Percentiles rank a stretch among this genome's conserved stretches.
These are phyloP conservation scores for Neuroscelio doddi DNA, from an alignment of 2,888 invertebrate genomes.

Conservation along the genomic window DNA sequence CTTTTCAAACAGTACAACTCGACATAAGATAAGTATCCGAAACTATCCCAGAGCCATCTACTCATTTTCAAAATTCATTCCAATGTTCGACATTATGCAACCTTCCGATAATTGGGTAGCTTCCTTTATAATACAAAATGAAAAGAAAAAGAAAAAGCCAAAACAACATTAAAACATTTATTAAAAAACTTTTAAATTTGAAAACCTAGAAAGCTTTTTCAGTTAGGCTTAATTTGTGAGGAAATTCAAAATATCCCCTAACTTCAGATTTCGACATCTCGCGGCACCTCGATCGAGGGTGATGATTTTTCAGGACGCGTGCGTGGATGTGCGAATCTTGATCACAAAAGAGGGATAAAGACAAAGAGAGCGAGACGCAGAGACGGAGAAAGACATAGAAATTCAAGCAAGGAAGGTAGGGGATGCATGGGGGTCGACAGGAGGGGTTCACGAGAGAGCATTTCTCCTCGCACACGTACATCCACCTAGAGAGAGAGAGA, in stretches of 20 bases:
- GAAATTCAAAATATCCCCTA: neutral
- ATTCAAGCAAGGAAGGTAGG: constrained; percentile 19
- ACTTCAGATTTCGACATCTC: constrained; percentile 11
- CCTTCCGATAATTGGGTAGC: no score
- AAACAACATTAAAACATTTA: no score
- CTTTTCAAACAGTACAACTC: no score
- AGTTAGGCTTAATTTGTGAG: no score
- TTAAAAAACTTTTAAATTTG: no score
- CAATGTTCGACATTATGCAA: no score
- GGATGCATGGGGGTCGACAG: constrained; percentile 37
- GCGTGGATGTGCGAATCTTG: constrained; percentile 21
- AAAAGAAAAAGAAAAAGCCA: neutral
- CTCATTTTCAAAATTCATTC: no score
- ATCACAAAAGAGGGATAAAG: constrained; percentile 11
- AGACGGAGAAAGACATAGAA: neutral
- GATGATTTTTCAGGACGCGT: constrained; percentile 14
- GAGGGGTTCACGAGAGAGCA: constrained; percentile 52
- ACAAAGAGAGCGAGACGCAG: constrained; percentile 4
- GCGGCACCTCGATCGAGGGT: constrained; percentile 30
- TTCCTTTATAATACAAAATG: no score
- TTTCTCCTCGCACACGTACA: constrained; percentile 54
- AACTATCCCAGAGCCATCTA: no score
- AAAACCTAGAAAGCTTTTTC: no score
- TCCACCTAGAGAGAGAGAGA: constrained; percentile 57
- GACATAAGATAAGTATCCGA: no score